Percentiles rank a stretch among this genome's conserved stretches.
phyloP scores from a whole-genome alignment of 2,113 vertebrate genomes.

The Actenoides lindsayi region DNA sequence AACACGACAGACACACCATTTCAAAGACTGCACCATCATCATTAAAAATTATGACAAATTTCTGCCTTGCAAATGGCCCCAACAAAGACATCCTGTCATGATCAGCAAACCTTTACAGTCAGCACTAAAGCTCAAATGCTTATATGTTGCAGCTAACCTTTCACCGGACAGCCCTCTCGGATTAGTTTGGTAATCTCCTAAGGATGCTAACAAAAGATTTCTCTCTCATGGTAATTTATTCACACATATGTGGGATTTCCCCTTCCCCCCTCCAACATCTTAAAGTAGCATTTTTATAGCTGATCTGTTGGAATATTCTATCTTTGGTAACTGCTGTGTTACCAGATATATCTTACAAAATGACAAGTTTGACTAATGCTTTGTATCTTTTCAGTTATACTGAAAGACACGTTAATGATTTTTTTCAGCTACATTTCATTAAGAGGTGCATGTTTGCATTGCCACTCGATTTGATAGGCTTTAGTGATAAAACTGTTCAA shows the following conservation, averaged over 20 bases:
- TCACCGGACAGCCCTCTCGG: neutral
- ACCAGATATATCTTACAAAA: neutral
- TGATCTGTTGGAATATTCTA: neutral
- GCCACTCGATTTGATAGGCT: neutral
- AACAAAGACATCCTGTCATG: conserved; percentile 58
- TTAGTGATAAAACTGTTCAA: neutral
- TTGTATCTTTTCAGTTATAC: neutral
- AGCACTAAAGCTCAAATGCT: conserved; percentile 11
- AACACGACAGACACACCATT: conserved; percentile 67
- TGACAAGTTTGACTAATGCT: neutral
- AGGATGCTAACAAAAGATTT: conserved; percentile 40
- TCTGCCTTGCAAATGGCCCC: conserved; percentile 38
- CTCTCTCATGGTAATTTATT: conserved; percentile 10
- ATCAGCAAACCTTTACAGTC: neutral
- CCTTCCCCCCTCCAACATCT: neutral
- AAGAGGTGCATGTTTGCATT: neutral
- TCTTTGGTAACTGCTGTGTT: neutral
- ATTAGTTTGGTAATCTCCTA: conserved; percentile 44
- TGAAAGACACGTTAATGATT: neutral
- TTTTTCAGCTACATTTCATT: neutral
- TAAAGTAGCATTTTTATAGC: neutral
- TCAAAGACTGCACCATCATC: conserved; percentile 75
- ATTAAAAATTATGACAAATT: conserved; percentile 74
- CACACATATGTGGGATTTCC: neutral
- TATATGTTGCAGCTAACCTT: conserved; percentile 6